phyloP scores from a whole-genome alignment of 2,888 invertebrate species.

The Scaptomyza caliginosa region DNA sequence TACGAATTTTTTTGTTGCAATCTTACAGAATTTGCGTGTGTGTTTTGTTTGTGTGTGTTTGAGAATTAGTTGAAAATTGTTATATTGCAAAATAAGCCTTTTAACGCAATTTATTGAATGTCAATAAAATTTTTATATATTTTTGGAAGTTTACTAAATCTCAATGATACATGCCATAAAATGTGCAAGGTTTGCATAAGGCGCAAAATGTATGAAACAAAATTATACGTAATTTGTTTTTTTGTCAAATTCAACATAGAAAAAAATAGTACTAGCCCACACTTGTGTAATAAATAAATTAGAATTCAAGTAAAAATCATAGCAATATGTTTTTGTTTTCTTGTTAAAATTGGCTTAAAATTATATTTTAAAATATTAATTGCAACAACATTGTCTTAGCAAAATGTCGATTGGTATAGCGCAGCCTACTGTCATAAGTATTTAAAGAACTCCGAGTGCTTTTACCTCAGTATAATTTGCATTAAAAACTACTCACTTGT shows the following conservation, averaged over 20 bases:
- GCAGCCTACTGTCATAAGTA: slow-evolving; percentile 22
- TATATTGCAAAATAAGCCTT: slow-evolving; percentile 71
- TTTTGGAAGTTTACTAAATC: slow-evolving; percentile 27
- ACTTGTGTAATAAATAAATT: slow-evolving; percentile 33
- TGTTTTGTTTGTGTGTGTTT: slow-evolving; percentile 20
- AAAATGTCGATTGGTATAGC: slow-evolving; percentile 25
- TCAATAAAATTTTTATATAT: slow-evolving; percentile 15
- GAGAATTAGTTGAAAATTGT: slow-evolving; percentile 56
- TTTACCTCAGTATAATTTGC: slow-evolving; percentile 39
- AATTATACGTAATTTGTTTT: slow-evolving; percentile 16
- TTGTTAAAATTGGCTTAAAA: slow-evolving; percentile 37
- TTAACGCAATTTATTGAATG: slow-evolving; percentile 15
- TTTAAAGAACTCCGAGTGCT: slow-evolving; percentile 19
- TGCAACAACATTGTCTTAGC: slow-evolving; percentile 27
- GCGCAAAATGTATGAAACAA: slow-evolving; percentile 18
- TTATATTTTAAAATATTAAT: slow-evolving; percentile 22
- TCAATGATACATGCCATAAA: slow-evolving; percentile 36
- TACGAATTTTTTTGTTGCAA: slow-evolving; percentile 7
- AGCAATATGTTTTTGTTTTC: slow-evolving; percentile 46
- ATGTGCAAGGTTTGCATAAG: slow-evolving; percentile 29
- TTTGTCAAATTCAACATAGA: slow-evolving; percentile 34
- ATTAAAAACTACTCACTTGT: slow-evolving; percentile 84
- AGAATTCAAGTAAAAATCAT: slow-evolving; percentile 28
- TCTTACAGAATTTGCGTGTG: slow-evolving; percentile 23
- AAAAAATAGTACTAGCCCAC: slow-evolving; percentile 37